These are phyloP conservation scores for Idaea dimidiata DNA, from an alignment of 2,888 invertebrate species.

Conservation along the genomic window DNA sequence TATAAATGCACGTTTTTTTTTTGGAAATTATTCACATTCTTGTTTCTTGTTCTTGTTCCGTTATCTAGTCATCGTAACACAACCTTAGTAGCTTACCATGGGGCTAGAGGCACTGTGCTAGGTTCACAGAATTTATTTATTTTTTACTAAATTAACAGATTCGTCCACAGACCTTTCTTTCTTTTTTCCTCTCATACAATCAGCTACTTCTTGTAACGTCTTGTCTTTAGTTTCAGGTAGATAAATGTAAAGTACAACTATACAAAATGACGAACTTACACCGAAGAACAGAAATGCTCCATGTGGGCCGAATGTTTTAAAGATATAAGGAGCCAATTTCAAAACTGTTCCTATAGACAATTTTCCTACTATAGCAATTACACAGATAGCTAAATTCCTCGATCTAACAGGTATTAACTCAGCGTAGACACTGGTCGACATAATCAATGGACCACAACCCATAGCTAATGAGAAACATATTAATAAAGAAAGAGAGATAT, in stretches of 20 bases:
- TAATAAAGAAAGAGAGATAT: slow-evolving; percentile 27
- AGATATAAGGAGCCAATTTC: slow-evolving; percentile 34
- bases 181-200: slow-evolving; percentile 22
- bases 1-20: too few relatives aligned
- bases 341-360: slow-evolving; percentile 13
- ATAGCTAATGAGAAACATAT: slow-evolving; percentile 33
- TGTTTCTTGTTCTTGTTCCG: too few relatives aligned
- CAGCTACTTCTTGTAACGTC: slow-evolving; percentile 43
- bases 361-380: background rate
- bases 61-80: too few relatives aligned
- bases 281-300: slow-evolving; percentile 36
- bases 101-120: too few relatives aligned
- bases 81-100: too few relatives aligned
- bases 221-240: slow-evolving; percentile 53
- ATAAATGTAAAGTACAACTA: slow-evolving; percentile 36
- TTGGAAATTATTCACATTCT: too few relatives aligned
- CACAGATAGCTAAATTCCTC: slow-evolving; percentile 27
- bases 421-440: slow-evolving; percentile 29
- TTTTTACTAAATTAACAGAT: too few relatives aligned
- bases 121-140: too few relatives aligned
- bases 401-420: slow-evolving; percentile 34
- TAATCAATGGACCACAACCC: slow-evolving; percentile 36
- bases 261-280: slow-evolving; percentile 16
- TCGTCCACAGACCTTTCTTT: background rate
- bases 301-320: slow-evolving; percentile 32